Percentiles rank a stretch among this genome's conserved stretches.
Conservation (phyloP, 2,888 invertebrate species). For the Drosophila longiperda region DNA sequence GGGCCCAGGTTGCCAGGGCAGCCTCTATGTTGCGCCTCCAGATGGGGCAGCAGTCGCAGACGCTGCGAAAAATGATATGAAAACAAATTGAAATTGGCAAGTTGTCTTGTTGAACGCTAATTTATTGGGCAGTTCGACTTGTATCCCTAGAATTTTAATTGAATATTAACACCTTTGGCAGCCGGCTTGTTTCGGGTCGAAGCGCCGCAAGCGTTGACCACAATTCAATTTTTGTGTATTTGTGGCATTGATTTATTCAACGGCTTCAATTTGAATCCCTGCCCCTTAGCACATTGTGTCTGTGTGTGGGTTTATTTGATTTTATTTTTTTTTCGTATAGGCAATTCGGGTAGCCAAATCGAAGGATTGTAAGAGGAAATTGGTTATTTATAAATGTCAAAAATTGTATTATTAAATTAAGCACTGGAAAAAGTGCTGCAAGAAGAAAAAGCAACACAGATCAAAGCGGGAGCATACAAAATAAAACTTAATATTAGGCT, state of each 20-base stretch:
- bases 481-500: neutral
- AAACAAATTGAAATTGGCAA: slow-evolving; percentile 83
- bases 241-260: slow-evolving; percentile 83
- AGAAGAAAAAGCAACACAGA: neutral
- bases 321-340: neutral
- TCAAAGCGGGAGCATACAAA: neutral
- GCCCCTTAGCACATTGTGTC: slow-evolving; percentile 10
- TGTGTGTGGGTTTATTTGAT: slow-evolving; percentile 67
- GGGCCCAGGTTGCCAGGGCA: neutral
- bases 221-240: slow-evolving; percentile 82
- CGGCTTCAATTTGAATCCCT: slow-evolving; percentile 46
- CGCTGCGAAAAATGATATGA: slow-evolving; percentile 70
- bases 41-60: slow-evolving; percentile 3
- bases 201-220: slow-evolving; percentile 72
- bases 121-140: slow-evolving; percentile 77
- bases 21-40: neutral
- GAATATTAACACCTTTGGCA: slow-evolving; percentile 85
- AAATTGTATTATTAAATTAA: slow-evolving; percentile 50
- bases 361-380: slow-evolving; percentile 62
- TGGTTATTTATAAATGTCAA: slow-evolving; percentile 79
- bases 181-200: slow-evolving; percentile 36
- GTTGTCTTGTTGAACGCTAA: slow-evolving; percentile 82
- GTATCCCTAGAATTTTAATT: slow-evolving; percentile 83
- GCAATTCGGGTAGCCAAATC: slow-evolving; percentile 61
- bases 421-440: slow-evolving; percentile 24